Base-by-base conservation (phyloP, 2,888 invertebrate species). In the Amphipoea oculea region DNA sequence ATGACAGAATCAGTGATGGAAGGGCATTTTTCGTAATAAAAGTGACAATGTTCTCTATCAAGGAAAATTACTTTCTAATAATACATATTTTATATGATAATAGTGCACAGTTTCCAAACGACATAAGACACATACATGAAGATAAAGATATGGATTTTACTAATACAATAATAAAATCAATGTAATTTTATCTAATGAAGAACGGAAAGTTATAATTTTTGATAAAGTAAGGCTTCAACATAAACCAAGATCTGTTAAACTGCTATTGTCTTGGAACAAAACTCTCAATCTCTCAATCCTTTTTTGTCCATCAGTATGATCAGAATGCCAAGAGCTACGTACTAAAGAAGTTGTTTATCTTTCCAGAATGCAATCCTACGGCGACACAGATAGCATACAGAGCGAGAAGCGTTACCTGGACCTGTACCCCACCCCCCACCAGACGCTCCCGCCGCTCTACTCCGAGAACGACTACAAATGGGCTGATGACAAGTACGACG, bases 361-460 rank as follows among this genome's bases (percentile, higher is more conserved):
- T 93, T 94, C 60, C 94, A 97, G 97, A 83, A 96, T 97, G 96
- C 91, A 92, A 9, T 40, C 91, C 0, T 93, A 86, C 88, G 93
- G 91, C 63, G 96, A 96, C 83, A 93, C 94, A 0, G 95, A 95
- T 89, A 96, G 96, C 88, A 20, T 95, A 2, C 87, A 89, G 79
- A 92, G 91, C 63, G 94, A 95, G 89, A 96, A 96, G 90, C 94
- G 94, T 2, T 90, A 90, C 42, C 86, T 95, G 85, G 97, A 96
- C 84, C 90, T 97, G 90, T 97, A 95, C 90, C 97, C 97, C 73
- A 96, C 97, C 0, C 97, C 97, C 0, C 96, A 97, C 89, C 97
- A 97, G 93, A 94, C 94, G 9, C 94, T 97, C 75, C 97, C 97
- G 0, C 96, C 97, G 3, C 94, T 97, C 65, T 97, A 93, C 91